Base-by-base conservation (phyloP, 2,888 invertebrate genomes). In the Leistus spinibarbis region DNA sequence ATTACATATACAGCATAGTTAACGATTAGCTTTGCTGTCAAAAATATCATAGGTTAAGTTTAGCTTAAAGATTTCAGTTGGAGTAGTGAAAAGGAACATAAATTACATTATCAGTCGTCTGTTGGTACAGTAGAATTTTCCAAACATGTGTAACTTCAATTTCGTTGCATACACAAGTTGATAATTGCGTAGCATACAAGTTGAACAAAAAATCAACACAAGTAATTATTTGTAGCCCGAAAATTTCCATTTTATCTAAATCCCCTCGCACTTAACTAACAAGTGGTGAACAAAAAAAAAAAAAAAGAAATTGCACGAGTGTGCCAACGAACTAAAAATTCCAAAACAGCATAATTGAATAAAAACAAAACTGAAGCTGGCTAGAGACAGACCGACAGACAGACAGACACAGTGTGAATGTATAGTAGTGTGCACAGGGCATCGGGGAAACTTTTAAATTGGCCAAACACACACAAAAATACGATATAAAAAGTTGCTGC, bases 361-460 rank as follows among this genome's bases (percentile, higher is more conserved):
- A 66, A 72, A 72, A 72, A 72, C 65, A 72, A 64, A 71, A 70
- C 17, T 19, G 17, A n/a, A n/a, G n/a, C n/a, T n/a, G n/a, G n/a
- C n/a, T n/a, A n/a, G n/a, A n/a, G n/a, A n/a, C n/a, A n/a, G n/a
- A n/a, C n/a, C n/a, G n/a, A n/a, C n/a, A n/a, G n/a, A 2, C 5
- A 3, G 20, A 17, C 57, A 1, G 40, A 40, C 40, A 40, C 40
- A 40, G 40, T 10, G 13, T 40, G n/a, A n/a, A 40, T 40, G 24
- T 40, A 60, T 54, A n/a, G n/a, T n/a, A n/a, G n/a, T 20, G 54
- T 20, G 63, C 63, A 20, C 20, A 69, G n/a, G 17, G 56, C 60
- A 69, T 56, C 56, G n/a, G 53, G 63, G 40, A 70, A 69, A 66
- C 56, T 72, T 65, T 73, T 53, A 67, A 73, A 73, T 73, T 73